phyloP scores from a whole-genome alignment of 2,888 invertebrate species.

The Thyatira batis region DNA sequence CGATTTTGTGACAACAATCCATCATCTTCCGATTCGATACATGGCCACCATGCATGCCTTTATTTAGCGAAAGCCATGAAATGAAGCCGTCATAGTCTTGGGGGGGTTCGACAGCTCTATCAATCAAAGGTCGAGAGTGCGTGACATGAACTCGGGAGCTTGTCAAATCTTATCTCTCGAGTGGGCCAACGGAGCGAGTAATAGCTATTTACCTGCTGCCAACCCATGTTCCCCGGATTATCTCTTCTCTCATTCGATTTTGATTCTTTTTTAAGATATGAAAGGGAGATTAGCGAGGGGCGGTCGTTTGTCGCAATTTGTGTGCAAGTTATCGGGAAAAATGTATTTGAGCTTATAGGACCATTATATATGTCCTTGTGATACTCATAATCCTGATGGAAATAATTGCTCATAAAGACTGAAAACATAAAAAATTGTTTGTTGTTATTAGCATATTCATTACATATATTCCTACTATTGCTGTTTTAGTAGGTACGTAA shows the following conservation, averaged over 20 bases:
- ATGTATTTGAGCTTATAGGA: conserved; percentile 3
- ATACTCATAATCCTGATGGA: too few relatives aligned
- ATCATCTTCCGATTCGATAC: conserved; percentile 15
- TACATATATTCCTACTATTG: too few relatives aligned
- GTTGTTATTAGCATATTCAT: too few relatives aligned
- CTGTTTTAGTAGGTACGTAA: too few relatives aligned
- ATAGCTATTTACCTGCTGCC: conserved; percentile 78
- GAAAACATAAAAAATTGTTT: too few relatives aligned
- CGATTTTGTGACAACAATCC: conserved; percentile 8
- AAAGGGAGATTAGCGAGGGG: conserved; percentile 58
- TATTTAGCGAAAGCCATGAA: conserved; percentile 65
- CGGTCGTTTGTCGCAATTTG: conserved; percentile 43
- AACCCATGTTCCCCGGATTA: conserved; percentile 62
- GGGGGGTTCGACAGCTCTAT: conserved; percentile 55
- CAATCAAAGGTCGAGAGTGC: conserved; percentile 60
- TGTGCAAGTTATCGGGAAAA: conserved; percentile 13
- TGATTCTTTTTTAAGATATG: conserved; percentile 64
- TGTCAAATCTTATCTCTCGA: conserved; percentile 71
- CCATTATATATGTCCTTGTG: neutral
- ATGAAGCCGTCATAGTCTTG: conserved; percentile 62
- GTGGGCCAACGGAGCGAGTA: conserved; percentile 71
- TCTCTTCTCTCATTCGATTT: conserved; percentile 58
- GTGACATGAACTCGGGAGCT: conserved; percentile 32
- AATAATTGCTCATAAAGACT: too few relatives aligned
- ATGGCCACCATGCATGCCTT: conserved; percentile 52